Evolutionary conservation across 2,888 invertebrate species (phyloP), one percentile per base, ranked within the genome.

Genomic region (Synergus itoensis): DNA sequence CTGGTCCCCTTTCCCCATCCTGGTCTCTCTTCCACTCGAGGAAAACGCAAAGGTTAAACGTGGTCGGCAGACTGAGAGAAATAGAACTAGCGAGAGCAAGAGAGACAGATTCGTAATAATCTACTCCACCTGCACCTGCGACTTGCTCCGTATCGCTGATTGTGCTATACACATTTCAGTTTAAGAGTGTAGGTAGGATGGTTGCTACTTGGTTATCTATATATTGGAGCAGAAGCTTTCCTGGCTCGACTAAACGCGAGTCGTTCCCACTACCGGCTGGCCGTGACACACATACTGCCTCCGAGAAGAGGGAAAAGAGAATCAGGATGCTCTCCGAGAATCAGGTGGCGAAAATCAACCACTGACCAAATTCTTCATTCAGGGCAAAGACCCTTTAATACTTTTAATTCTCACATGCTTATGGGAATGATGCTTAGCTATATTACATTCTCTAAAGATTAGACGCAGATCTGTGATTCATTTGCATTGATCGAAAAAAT

Each of bases 231-330:
- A 69, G 85, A 86, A 86, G 86, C 85, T 88, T 87, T 87, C 86
- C 87, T 86, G 85, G 84, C 83, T 86, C 86, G 83, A 79, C 81
- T 85, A 85, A 85, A 87, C 85, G 87, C 83, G 82, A 85, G 85
- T 84, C 84, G 63, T 87, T 85, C 86, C 84, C 86, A 87, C 88
- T 89, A 89, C 88, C 89, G 87, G 88, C 88, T 90, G 90, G 86
- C 90, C 90, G 87, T 90, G 90, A 90, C 90, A 90, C 86, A 89
- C 88, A 90, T 82, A 84, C 82, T 28, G 28, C 81, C 87, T 84
- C 78, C 83, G 81, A 80, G 83, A 85, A 57, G 86, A 85, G 85
- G 77, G 83, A 84, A 84, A 84, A 76, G 60, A 53, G 64, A 77
- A 45, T 64, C 77, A 77, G 45, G 65, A 77, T 53, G 65, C 36